These are phyloP conservation scores for Andricus curvator DNA, from an alignment of 2,888 invertebrate genomes.

Conservation along the genomic window DNA sequence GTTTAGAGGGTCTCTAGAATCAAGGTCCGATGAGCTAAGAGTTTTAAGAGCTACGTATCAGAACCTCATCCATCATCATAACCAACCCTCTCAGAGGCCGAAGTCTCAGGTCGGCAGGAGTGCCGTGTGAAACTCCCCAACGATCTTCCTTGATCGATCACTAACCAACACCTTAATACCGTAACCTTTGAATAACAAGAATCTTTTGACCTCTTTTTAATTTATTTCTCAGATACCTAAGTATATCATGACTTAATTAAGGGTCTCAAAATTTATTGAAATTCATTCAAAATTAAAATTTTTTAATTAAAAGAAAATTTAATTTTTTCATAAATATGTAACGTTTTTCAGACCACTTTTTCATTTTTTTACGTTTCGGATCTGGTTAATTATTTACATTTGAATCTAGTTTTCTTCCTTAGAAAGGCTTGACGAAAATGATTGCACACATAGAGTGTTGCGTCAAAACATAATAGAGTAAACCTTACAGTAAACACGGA, in stretches of 20 bases:
- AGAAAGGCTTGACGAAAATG: no score
- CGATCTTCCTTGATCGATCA: constrained; percentile 33
- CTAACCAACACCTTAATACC: background rate
- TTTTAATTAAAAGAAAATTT: no score
- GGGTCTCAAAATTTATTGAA: background rate
- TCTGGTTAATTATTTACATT: no score
- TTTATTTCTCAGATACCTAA: background rate
- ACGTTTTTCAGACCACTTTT: no score
- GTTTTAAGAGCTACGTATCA: constrained; percentile 29
- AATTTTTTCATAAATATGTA: no score
- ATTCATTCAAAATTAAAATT: no score
- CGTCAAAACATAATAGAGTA: no score
- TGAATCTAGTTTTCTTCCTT: no score
- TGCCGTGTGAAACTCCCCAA: constrained; percentile 5
- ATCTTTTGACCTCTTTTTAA: background rate
- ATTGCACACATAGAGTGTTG: no score
- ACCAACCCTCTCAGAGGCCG: constrained; percentile 21
- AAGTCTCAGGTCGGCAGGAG: constrained; percentile 19
- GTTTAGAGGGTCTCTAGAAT: constrained; percentile 11
- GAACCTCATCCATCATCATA: constrained; percentile 36
- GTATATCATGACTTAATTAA: background rate
- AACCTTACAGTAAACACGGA: no score
- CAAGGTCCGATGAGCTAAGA: constrained; percentile 16
- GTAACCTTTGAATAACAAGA: constrained; percentile 7
- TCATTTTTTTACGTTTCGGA: no score